Conservation (phyloP, 2,888 invertebrate genomes). For the Fragum fragum region DNA sequence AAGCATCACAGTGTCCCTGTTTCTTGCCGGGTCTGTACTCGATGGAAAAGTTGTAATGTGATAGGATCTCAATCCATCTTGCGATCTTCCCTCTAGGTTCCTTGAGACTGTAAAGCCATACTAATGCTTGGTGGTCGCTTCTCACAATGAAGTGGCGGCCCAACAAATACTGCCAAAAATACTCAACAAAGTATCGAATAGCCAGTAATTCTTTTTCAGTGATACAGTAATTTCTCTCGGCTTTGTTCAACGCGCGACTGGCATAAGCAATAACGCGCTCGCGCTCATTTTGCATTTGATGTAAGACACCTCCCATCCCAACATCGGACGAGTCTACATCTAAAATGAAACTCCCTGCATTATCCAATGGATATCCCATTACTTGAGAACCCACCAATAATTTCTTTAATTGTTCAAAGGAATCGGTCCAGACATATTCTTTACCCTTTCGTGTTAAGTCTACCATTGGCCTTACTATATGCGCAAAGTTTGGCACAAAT, state of each 20-base stretch:
- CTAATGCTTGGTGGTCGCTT: slow-evolving; percentile 34
- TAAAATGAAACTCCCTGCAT: slow-evolving; percentile 47
- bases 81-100: no score
- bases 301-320: slow-evolving; percentile 57
- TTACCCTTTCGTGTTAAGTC: slow-evolving; percentile 33
- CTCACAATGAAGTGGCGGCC: slow-evolving; percentile 32
- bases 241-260: slow-evolving; percentile 53
- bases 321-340: slow-evolving; percentile 63
- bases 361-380: slow-evolving; percentile 52
- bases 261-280: slow-evolving; percentile 58
- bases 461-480: slow-evolving; percentile 21
- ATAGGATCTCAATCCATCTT: slow-evolving; percentile 35
- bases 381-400: slow-evolving; percentile 43
- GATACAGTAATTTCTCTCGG: slow-evolving; percentile 37
- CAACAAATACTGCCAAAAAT: slow-evolving; percentile 39
- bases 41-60: slow-evolving; percentile 32
- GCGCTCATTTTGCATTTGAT: slow-evolving; percentile 51
- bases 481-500: slow-evolving; percentile 26
- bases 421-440: slow-evolving; percentile 13
- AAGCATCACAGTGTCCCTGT: slow-evolving; percentile 33
- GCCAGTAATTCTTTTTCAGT: slow-evolving; percentile 38
- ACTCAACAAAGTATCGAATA: slow-evolving; percentile 27
- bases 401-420: slow-evolving; percentile 44
- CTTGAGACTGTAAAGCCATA: slow-evolving; percentile 29
- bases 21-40: slow-evolving; percentile 36